These are phyloP conservation scores for Cathartes aura DNA, from an alignment of 2,113 vertebrate genomes.

Conservation along the genomic window DNA sequence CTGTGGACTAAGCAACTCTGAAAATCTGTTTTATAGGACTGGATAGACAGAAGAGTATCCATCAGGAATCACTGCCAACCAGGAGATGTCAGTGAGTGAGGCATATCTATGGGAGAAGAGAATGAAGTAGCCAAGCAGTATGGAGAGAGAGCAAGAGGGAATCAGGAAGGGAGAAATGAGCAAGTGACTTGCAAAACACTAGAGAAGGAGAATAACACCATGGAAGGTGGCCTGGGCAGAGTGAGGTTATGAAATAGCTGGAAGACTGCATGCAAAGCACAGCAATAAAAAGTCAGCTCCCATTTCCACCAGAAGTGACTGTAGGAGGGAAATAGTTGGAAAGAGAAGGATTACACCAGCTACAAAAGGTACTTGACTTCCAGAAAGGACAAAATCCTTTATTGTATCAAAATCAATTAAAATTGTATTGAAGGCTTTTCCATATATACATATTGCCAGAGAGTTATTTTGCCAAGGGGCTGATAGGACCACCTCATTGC, in stretches of 20 bases:
- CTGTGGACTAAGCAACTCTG: neutral
- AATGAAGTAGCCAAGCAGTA: neutral
- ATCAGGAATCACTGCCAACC: neutral
- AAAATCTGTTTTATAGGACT: neutral
- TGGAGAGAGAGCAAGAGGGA: neutral
- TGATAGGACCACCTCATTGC: neutral
- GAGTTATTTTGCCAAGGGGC: neutral
- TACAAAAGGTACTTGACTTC: neutral
- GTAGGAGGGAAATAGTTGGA: neutral
- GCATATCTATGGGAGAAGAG: neutral
- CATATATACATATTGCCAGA: neutral
- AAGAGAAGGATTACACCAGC: neutral
- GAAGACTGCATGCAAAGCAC: neutral
- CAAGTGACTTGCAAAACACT: neutral
- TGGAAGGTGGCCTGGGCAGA: neutral
- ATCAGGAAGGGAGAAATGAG: neutral
- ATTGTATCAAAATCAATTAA: neutral
- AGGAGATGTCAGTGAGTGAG: neutral
- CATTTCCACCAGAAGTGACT: neutral
- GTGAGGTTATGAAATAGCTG: neutral
- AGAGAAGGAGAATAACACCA: neutral
- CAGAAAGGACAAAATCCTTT: neutral
- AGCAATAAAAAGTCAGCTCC: neutral
- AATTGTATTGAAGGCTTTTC: neutral
- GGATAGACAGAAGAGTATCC: neutral